phyloP scores from a whole-genome alignment of 2,888 invertebrate genomes.

The Panzeria rudis region DNA sequence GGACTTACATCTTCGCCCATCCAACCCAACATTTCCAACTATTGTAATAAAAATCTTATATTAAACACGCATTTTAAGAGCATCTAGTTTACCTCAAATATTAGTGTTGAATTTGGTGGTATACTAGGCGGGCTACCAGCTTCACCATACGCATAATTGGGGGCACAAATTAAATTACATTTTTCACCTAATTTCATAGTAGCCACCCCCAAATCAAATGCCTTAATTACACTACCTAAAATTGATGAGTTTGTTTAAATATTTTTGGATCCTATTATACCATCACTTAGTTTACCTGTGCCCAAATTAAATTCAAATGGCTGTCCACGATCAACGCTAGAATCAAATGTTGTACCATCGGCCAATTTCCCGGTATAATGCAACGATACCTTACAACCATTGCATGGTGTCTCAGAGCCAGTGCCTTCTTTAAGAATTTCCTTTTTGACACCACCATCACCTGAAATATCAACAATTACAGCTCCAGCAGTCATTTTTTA shows the following conservation, averaged over 20 bases:
- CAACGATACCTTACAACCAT: conserved; percentile 89
- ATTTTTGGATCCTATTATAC: conserved; percentile 9
- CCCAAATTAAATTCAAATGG: conserved; percentile 95
- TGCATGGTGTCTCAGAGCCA: conserved; percentile 88
- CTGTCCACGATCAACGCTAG: conserved; percentile 91
- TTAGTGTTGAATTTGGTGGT: conserved; percentile 93
- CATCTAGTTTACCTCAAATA: conserved; percentile 89
- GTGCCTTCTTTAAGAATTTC: conserved; percentile 86
- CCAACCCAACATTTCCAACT: conserved; percentile 96
- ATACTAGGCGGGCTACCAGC: conserved; percentile 94
- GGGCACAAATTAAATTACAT: conserved; percentile 91
- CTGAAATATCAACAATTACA: conserved; percentile 79
- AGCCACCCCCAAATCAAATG: conserved; percentile 97
- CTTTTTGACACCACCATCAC: conserved; percentile 81
- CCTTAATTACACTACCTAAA: conserved; percentile 93
- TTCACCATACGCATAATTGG: conserved; percentile 96
- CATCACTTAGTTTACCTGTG: conserved; percentile 86
- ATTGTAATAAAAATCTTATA: conserved; percentile 72
- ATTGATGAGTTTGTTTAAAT: background rate
- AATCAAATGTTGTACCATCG: conserved; percentile 96
- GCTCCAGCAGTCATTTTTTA: conserved; percentile 40
- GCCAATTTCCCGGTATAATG: conserved; percentile 95
- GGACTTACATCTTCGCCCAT: conserved; percentile 94
- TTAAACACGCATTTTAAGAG: background rate
- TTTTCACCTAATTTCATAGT: conserved; percentile 97